phyloP scores from a whole-genome alignment of 2,113 vertebrate genomes.

The Hemiscyllium ocellatum region DNA sequence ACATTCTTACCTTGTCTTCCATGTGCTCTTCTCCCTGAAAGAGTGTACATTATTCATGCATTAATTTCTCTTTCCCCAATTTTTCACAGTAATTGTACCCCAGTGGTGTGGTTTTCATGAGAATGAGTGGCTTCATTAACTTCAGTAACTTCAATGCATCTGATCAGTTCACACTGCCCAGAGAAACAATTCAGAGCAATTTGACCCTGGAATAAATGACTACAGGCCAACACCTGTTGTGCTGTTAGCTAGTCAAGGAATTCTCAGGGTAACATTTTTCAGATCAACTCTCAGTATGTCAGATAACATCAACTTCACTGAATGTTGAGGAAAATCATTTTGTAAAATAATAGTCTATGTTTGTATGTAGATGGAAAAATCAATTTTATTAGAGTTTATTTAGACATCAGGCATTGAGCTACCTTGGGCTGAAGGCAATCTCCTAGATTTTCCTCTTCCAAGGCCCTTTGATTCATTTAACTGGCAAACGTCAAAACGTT shows the following conservation, averaged over 20 bases:
- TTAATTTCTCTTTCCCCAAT: not conserved
- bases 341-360: not conserved
- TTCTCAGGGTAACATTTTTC: not conserved
- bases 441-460: not conserved
- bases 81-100: not conserved
- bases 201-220: not conserved
- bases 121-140: not conserved
- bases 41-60: not conserved
- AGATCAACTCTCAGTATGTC: not conserved
- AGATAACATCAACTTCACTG: not conserved
- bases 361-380: not conserved
- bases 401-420: not conserved
- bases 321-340: not conserved
- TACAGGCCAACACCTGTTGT: conserved; percentile 12
- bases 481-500: not conserved
- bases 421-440: not conserved
- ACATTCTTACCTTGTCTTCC: not conserved
- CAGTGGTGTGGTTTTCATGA: not conserved
- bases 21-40: not conserved
- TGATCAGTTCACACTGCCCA: not conserved
- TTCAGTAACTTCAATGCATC: not conserved
- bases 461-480: not conserved
- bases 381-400: not conserved
- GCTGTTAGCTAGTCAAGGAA: not conserved
- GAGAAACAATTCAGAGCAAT: not conserved